Evolutionary conservation across 2,797 vertebrate genomes (phyloP).

Genomic region (Chelidonichthys spinosus): DNA sequence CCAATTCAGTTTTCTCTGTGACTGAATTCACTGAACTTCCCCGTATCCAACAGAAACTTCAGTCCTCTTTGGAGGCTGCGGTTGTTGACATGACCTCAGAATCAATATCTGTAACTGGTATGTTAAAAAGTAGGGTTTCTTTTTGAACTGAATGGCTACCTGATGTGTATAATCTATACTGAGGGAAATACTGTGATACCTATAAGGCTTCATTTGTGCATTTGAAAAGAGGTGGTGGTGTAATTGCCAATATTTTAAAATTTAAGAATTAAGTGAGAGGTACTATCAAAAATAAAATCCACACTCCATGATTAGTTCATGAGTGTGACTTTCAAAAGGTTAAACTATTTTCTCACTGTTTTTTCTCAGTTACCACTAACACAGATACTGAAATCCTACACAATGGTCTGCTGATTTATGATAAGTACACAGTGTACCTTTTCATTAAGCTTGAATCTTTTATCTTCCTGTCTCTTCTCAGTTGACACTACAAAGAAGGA

Average conservation of each 20-base stretch:
- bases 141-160: background rate
- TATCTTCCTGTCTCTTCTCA: slow-evolving; percentile 16
- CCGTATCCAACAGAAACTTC: slow-evolving; percentile 48
- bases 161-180: background rate
- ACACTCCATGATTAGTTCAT: too few relatives aligned
- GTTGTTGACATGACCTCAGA: slow-evolving; percentile 17
- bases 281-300: background rate
- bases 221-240: background rate
- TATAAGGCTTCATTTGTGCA: background rate
- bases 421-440: too few relatives aligned
- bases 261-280: background rate
- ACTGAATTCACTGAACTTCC: slow-evolving; percentile 59
- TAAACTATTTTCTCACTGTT: background rate
- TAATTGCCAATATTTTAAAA: too few relatives aligned
- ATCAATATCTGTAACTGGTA: slow-evolving; percentile 38
- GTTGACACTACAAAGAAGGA: slow-evolving; percentile 77
- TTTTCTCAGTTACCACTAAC: slow-evolving; percentile 1
- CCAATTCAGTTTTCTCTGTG: slow-evolving; percentile 43
- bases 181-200: background rate
- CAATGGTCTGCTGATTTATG: too few relatives aligned
- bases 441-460: too few relatives aligned
- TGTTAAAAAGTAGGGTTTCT: background rate
- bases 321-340: too few relatives aligned
- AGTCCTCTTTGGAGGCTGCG: slow-evolving; percentile 40
- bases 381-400: too few relatives aligned